Evolutionary conservation across 2,888 invertebrate species (phyloP), one percentile per base, ranked within the genome.

Genomic region (Zygothrica quintamaculata): DNA sequence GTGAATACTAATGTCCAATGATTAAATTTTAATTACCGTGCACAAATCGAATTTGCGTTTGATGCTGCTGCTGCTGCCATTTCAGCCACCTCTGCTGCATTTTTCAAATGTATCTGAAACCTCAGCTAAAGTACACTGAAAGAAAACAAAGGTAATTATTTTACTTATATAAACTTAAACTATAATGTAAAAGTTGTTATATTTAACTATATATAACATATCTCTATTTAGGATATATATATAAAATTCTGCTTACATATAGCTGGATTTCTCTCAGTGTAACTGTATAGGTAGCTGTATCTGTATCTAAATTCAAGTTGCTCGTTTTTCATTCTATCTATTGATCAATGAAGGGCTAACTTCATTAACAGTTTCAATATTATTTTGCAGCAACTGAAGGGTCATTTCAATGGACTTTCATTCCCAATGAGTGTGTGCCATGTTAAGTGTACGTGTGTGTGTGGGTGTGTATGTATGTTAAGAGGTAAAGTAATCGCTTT

Each of bases 281-380:
- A 34, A 3, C 34, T n/a, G 12, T 11, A 34, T 34, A 7, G 3
- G n/a, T n/a, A 34, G 52, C 26, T 47, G 48, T 26, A 36, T 31
- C 18, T 46, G 33, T 44, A 52, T 47, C 47, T 13, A 50, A 13
- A 16, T 60, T 26, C 43, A 33, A 44, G 40, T 36, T 64, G 59
- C 59, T 65, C 55, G 57, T 55, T 55, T 59, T 48, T 55, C 59
- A 64, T 52, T 36, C 37, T 33, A 15, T 48, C 59, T 50, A 55
- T 65, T 65, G 59, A 65, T 53, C 53, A 33, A 22, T 44, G 36
- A 18, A 25, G 67, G 33, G 46, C 68, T 78, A 72, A 84, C 76
- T 87, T 87, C 87, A 84, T 87, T 84, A 87, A 84, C 85, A 77
- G 85, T 84, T 85, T 79, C 84, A 74, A 74, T 74, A 81, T 84